A percentile compares a stretch with the other conserved stretches of the same genome.
Conservation (phyloP, 2,797 vertebrate species). For the Aulostomus chinensis region DNA sequence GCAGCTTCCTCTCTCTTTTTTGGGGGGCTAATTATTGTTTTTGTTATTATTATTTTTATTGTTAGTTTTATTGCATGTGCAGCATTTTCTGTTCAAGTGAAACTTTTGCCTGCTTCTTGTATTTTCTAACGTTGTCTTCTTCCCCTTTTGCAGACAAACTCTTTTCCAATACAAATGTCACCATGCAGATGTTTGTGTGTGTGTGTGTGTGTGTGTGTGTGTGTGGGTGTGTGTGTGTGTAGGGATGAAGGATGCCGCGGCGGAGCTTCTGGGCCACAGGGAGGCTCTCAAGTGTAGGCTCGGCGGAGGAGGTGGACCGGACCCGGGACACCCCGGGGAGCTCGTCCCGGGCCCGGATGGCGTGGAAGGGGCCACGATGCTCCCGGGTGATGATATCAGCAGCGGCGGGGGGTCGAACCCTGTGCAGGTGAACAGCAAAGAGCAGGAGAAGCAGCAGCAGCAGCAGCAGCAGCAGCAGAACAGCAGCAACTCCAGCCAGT, state of each 20-base stretch:
- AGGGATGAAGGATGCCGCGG: slow-evolving; percentile 96
- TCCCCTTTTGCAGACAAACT: no score
- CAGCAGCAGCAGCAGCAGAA: slow-evolving; percentile 69
- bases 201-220: no score
- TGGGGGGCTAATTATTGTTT: no score
- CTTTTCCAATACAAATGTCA: slow-evolving; percentile 41
- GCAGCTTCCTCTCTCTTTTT: no score
- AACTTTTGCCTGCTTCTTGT: no score
- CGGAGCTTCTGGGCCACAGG: slow-evolving; percentile 93
- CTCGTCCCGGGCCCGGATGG: slow-evolving; percentile 88
- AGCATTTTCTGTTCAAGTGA: no score
- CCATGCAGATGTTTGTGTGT: slow-evolving; percentile 10
- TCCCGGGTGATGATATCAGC: slow-evolving; percentile 92
- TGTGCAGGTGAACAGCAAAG: slow-evolving; percentile 87
- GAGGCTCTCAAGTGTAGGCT: slow-evolving; percentile 94
- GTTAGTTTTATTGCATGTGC: slow-evolving; percentile 25
- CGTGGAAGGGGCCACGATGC: slow-evolving; percentile 91
- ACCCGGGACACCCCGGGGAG: slow-evolving; percentile 89
- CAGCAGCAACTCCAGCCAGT: slow-evolving; percentile 81
- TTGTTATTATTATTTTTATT: no score
- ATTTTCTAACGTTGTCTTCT: no score
- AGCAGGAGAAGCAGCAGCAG: slow-evolving; percentile 89
- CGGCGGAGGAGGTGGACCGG: slow-evolving; percentile 83
- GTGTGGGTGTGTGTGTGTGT: slow-evolving; percentile 49
- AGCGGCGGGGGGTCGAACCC: slow-evolving; percentile 88